These are phyloP conservation scores for Holotrichia oblita DNA, from an alignment of 1,140 invertebrate genomes.

Conservation along the genomic window DNA sequence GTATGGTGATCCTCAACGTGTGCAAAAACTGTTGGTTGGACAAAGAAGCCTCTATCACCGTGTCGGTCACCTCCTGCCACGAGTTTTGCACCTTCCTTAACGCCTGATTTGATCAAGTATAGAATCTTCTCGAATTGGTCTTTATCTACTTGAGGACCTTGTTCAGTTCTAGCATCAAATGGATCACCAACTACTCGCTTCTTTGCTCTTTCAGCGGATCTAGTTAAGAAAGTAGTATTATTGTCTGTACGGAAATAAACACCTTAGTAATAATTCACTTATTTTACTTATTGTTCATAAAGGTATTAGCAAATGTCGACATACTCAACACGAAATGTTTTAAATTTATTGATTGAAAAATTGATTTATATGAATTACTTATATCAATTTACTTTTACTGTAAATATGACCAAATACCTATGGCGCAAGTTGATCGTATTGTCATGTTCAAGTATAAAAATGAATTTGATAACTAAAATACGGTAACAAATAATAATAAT, in stretches of 20 bases:
- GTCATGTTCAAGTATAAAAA: too few relatives aligned
- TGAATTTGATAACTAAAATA: too few relatives aligned
- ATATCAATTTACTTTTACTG: too few relatives aligned
- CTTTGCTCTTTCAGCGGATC: conserved; percentile 80
- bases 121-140: conserved; percentile 90
- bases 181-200: conserved; percentile 88
- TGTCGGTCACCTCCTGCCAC: conserved; percentile 79
- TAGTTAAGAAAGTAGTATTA: conserved; percentile 10
- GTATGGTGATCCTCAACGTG: conserved; percentile 93
- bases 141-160: conserved; percentile 93
- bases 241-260: neutral
- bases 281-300: too few relatives aligned
- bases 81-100: conserved; percentile 89
- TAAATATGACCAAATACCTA: too few relatives aligned
- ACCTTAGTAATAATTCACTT: too few relatives aligned
- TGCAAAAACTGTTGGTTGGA: conserved; percentile 97
- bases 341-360: too few relatives aligned
- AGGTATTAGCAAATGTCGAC: too few relatives aligned
- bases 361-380: too few relatives aligned
- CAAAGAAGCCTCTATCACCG: conserved; percentile 86
- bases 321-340: too few relatives aligned
- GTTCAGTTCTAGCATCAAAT: conserved; percentile 83
- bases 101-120: conserved; percentile 83
- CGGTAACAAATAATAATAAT: too few relatives aligned
- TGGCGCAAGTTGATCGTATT: too few relatives aligned